A percentile compares a stretch with the other conserved stretches of the same genome.
These are phyloP conservation scores for Pseudomyrmex flavicornis DNA, from an alignment of 1,140 invertebrate genomes.

Conservation along the genomic window DNA sequence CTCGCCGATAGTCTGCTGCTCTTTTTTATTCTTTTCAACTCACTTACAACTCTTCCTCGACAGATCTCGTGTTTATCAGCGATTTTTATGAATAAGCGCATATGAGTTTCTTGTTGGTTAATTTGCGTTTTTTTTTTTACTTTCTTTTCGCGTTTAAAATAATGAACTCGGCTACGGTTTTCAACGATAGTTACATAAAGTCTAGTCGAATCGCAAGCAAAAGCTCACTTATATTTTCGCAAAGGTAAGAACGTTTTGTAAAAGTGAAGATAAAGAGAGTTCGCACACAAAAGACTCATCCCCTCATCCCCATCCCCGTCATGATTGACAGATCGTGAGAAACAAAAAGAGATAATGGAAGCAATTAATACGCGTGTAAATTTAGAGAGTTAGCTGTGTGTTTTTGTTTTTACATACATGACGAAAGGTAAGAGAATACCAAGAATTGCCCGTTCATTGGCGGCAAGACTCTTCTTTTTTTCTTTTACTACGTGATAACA, in stretches of 20 bases:
- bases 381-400: neutral
- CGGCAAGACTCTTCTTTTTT: slow-evolving; percentile 22
- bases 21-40: slow-evolving; percentile 69
- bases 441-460: neutral
- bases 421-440: no score
- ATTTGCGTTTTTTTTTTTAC: neutral
- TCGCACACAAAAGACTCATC: no score
- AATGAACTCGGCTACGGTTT: no score
- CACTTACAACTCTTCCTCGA: slow-evolving; percentile 61
- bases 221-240: no score
- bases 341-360: no score
- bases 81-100: slow-evolving; percentile 66
- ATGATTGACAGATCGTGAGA: no score
- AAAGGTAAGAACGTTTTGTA: no score
- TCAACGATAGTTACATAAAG: no score
- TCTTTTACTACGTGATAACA: slow-evolving; percentile 21
- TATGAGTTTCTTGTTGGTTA: slow-evolving; percentile 39
- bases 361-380: neutral
- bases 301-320: no score
- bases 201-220: no score
- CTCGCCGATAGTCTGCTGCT: slow-evolving; percentile 43
- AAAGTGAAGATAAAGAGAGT: no score
- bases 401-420: no score
- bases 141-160: neutral
- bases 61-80: slow-evolving; percentile 42